Percentiles rank a stretch among this genome's conserved stretches.
Evolutionary conservation across 2,113 vertebrate species (phyloP).

Genomic region (Aptenodytes patagonicus): DNA sequence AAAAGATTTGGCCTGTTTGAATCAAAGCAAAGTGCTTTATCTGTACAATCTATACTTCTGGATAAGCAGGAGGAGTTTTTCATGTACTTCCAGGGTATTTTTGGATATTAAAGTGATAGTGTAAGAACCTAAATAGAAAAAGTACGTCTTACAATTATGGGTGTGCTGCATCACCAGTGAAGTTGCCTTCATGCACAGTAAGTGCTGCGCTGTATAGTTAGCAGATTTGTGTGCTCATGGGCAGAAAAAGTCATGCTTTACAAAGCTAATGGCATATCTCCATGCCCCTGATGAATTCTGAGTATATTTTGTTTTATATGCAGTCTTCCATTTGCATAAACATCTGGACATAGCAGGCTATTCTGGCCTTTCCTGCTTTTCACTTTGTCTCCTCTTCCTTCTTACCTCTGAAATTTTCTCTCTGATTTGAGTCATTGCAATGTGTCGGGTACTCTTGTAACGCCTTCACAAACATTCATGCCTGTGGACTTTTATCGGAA

Average conservation of each 20-base stretch:
- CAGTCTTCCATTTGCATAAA: background rate
- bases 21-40: background rate
- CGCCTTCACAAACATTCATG: background rate
- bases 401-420: background rate
- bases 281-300: background rate
- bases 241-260: background rate
- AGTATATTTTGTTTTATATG: background rate
- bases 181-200: background rate
- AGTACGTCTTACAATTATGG: fast-evolving
- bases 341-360: background rate
- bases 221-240: background rate
- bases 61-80: background rate
- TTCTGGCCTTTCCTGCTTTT: background rate
- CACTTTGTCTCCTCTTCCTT: background rate
- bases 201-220: background rate
- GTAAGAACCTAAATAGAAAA: background rate
- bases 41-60: background rate
- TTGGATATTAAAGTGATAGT: background rate
- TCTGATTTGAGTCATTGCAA: background rate
- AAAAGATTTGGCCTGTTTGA: background rate
- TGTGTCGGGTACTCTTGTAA: background rate
- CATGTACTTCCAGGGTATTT: background rate
- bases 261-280: background rate
- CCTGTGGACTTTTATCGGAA: background rate
- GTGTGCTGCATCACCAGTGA: background rate